Evolutionary conservation across 2,113 vertebrate species (phyloP).

Genomic region (Pteronura brasiliensis): DNA sequence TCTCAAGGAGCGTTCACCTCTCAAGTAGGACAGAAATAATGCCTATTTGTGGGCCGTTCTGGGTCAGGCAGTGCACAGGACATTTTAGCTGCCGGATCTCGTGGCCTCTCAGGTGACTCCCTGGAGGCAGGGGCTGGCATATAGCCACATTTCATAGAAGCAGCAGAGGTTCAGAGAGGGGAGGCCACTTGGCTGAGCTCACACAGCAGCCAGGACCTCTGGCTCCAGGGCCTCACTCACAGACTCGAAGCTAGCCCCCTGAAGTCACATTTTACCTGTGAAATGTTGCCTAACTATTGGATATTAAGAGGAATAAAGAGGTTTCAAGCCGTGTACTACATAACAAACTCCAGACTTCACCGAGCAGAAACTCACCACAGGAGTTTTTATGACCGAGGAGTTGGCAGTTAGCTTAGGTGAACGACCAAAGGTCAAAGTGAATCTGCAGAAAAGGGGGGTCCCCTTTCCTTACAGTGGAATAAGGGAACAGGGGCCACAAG

Average conservation of each 20-base stretch:
- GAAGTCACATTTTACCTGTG: background rate
- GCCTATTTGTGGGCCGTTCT: fast-evolving
- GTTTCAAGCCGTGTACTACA: background rate
- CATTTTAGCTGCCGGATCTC: background rate
- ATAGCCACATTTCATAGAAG: background rate
- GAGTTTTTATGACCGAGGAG: background rate
- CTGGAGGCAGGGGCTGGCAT: background rate
- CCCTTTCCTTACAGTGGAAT: background rate
- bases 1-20: background rate
- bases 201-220: background rate
- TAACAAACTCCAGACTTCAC: background rate
- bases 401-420: background rate
- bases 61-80: background rate
- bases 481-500: background rate
- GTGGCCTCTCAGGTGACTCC: fast-evolving
- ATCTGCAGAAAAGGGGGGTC: background rate
- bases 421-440: background rate
- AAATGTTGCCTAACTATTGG: background rate
- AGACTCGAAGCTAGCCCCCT: background rate
- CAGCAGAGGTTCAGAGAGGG: background rate
- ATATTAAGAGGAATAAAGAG: background rate
- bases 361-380: background rate
- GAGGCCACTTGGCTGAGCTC: background rate
- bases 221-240: too few species aligned
- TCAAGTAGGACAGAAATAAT: background rate